Evolutionary conservation across 2,113 vertebrate genomes (phyloP).

Genomic region (Gopherus evgoodei): DNA sequence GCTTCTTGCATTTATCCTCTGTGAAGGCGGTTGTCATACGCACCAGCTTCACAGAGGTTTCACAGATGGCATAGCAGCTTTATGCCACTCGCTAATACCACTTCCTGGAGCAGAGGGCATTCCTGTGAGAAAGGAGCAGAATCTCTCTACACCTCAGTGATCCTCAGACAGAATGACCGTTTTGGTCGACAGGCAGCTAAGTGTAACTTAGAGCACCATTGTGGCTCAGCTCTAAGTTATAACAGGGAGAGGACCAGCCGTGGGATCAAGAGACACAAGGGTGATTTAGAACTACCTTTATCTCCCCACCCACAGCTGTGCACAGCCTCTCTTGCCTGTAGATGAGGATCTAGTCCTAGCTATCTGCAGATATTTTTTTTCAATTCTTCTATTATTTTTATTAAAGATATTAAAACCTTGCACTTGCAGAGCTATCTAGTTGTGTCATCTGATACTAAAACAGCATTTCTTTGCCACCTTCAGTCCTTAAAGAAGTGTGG

Average conservation of each 20-base stretch:
- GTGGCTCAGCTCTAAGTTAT: neutral
- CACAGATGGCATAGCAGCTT: too few species aligned
- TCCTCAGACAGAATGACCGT: too few species aligned
- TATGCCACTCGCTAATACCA: too few species aligned
- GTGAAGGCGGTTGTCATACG: too few species aligned
- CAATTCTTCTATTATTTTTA: neutral
- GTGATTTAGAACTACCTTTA: neutral
- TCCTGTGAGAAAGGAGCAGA: too few species aligned
- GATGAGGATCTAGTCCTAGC: neutral
- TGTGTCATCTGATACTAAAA: neutral
- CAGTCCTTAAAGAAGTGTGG: neutral
- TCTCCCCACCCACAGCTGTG: neutral
- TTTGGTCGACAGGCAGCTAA: too few species aligned
- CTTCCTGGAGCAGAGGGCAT: too few species aligned
- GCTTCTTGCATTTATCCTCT: too few species aligned
- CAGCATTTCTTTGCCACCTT: neutral
- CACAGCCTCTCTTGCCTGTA: neutral
- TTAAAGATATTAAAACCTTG: neutral
- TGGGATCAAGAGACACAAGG: fast-evolving
- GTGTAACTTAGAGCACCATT: too few species aligned
- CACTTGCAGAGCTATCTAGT: neutral
- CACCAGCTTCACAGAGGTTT: too few species aligned
- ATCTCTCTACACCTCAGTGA: too few species aligned
- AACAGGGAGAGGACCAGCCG: neutral
- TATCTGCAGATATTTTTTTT: neutral